Evolutionary conservation across 2,888 invertebrate species (phyloP), one percentile per base, ranked within the genome.

Genomic region (Trissoscelio sp.): DNA sequence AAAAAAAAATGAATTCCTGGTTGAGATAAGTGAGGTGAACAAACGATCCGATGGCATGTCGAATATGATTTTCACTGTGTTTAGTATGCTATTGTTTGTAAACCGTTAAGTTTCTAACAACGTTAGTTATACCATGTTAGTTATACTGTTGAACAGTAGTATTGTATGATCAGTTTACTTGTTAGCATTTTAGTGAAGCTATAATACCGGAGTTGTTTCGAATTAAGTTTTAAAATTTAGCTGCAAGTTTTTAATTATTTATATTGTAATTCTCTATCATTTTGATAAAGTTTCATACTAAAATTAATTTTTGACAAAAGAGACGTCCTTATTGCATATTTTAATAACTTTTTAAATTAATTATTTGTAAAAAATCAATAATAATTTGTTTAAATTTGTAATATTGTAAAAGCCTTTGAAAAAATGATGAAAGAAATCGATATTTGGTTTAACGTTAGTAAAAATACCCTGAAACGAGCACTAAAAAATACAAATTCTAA

Each of bases 71-170:
- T 60, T 72, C 58, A 58, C 70, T 18, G 37, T 18, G 46, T 20
- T 60, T 48, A 39, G 70, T 51, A 22, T 16, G 5, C 18, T 72
- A 72, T 72, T 72, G 51, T 72, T 60, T 51, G 42, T 20, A 51
- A 60, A 72, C 70, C 60, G 60, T 60, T 48, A 37, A 28, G 58
- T 51, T 48, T 51, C 16, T 37, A 58, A 58, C 34, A 58, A 6
- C 53, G 24, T 37, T 42, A 7, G 44, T 44, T 46, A 31, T 51
- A 51, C n/a, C n/a, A 28, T 7, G 18, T 51, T 51, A 51, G 51
- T 24, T 28, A 28, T 28, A 28, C 51, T n/a, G 7, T 2, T 7
- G 28, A 51, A 51, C 51, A 16, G 51, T 24, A 51, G 51, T 51
- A 9, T 28, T 28, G 28, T 7, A 28, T 3, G 51, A 51, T 28